Percentiles rank a stretch among this genome's conserved stretches.
Conservation (phyloP, 2,113 vertebrate species). For the Rhinogobius similis region DNA sequence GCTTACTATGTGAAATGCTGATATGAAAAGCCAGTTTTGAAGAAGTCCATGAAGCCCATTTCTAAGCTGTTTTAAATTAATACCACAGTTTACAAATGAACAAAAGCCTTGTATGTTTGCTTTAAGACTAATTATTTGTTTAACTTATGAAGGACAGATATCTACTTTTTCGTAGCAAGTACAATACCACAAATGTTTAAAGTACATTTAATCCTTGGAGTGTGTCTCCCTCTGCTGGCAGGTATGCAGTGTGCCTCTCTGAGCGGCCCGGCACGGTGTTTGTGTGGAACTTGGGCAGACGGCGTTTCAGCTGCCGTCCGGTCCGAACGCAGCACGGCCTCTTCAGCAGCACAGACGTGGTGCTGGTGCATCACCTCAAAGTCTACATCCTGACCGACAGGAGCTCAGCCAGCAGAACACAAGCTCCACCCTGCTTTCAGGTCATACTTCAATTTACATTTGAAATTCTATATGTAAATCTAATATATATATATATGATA, state of each 20-base stretch:
- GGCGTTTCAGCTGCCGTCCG: slow-evolving; percentile 47
- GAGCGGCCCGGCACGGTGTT: slow-evolving; percentile 46
- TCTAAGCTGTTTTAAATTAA: too few species aligned
- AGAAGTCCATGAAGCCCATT: background rate
- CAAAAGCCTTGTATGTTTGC: too few species aligned
- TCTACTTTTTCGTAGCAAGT: background rate
- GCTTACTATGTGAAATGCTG: too few species aligned
- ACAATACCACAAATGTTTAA: background rate
- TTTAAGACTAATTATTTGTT: too few species aligned
- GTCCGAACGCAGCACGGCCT: slow-evolving; percentile 69
- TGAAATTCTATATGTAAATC: background rate
- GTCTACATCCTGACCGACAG: slow-evolving; percentile 67
- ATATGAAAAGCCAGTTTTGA: background rate
- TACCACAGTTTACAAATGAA: too few species aligned
- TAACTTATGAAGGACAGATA: background rate
- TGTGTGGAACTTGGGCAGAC: slow-evolving; percentile 64
- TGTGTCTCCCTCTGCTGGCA: slow-evolving; percentile 43
- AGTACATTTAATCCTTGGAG: too few species aligned
- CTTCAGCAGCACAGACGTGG: slow-evolving; percentile 54
- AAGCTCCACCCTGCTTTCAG: slow-evolving; percentile 60
- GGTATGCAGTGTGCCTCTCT: slow-evolving; percentile 62
- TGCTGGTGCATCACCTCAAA: slow-evolving; percentile 60
- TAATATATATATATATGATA: background rate
- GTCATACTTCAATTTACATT: slow-evolving; percentile 19
- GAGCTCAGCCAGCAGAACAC: slow-evolving; percentile 47